Evolutionary conservation across 2,888 invertebrate genomes (phyloP), one percentile per base, ranked within the genome.

Genomic region (Monopis laevigella): DNA sequence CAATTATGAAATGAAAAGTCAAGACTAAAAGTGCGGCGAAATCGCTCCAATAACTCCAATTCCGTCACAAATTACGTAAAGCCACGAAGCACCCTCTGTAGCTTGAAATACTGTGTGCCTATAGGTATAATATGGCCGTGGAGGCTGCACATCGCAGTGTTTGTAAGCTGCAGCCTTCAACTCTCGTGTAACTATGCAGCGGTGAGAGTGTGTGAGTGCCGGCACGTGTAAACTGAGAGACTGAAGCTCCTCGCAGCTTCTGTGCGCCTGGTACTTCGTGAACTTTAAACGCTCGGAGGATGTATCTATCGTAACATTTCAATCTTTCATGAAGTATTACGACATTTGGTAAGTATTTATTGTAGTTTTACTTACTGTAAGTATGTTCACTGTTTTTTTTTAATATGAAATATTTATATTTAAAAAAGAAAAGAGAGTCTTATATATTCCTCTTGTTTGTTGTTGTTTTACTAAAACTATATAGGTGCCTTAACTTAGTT

Each of bases 31-130:
- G 29, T 2, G 29, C 29, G 3, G 16, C 17, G 17, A 32, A 14
- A 32, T 14, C 32, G 32, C 32, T 32, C 17, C 32, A 32, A 32
- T 32, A 32, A 32, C 69, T 68, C 57, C 61, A 66, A 70, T 71
- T 64, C 63, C 63, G 56, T 60, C 59, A 59, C 68, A 69, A 72
- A 72, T 74, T 68, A 72, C 68, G 65, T 67, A 72, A 70, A 69
- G 63, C 66, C 59, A 67, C 64, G 66, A 67, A 67, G 70, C 66
- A 32, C 17, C 6, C 14, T 32, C n/a, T n/a, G n/a, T n/a, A n/a
- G n/a, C n/a, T n/a, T n/a, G 24, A 21, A 8, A 8, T 8, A 8
- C 24, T 7, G 8, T 7, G 6, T 21, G 24, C 6, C 6, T 5
- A 8, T 21, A 21, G 24, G 24, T 21, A 21, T 8, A 21, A 8